A percentile compares a stretch with the other conserved stretches of the same genome.
Evolutionary conservation across 1,140 invertebrate species (phyloP).

Genomic region (Drosophila ficusphila): DNA sequence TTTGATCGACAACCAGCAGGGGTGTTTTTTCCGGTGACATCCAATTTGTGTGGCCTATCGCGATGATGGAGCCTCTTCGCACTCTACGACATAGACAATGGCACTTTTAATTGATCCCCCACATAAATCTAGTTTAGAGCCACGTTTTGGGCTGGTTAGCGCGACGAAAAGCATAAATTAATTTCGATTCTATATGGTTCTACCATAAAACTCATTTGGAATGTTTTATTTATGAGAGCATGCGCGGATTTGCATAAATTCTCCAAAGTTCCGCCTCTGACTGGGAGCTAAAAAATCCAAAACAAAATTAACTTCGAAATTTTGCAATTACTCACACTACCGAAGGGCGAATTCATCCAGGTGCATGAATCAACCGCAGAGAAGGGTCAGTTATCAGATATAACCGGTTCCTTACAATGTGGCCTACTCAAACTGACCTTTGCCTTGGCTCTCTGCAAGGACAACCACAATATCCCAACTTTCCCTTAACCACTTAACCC

Average conservation of each 20-base stretch:
- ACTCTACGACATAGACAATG: constrained; percentile 50
- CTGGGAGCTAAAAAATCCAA: no score
- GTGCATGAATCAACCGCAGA: constrained; percentile 17
- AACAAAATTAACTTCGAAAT: background rate
- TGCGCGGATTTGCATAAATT: constrained; percentile 46
- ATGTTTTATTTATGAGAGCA: constrained; percentile 70
- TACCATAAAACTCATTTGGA: constrained; percentile 16
- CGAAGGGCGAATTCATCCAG: constrained; percentile 25
- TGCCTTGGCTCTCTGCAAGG: constrained; percentile 40
- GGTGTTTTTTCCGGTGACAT: constrained; percentile 1
- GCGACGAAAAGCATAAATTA: constrained; percentile 49
- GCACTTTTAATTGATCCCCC: constrained; percentile 47
- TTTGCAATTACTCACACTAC: constrained; percentile 18
- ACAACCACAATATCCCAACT: constrained; percentile 11
- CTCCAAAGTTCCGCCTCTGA: constrained; percentile 20
- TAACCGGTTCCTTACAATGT: constrained; percentile 32
- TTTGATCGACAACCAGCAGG: constrained; percentile 26
- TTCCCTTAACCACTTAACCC: constrained; percentile 18
- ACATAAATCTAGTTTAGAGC: constrained; percentile 32
- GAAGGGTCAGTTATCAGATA: constrained; percentile 2
- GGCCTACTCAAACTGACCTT: constrained; percentile 34
- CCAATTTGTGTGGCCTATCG: constrained; percentile 47
- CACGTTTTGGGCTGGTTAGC: constrained; percentile 28
- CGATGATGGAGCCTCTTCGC: constrained; percentile 35
- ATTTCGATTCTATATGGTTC: constrained; percentile 25